These are phyloP conservation scores for Hypomecis punctinalis DNA, from an alignment of 2,888 invertebrate species.

Conservation along the genomic window DNA sequence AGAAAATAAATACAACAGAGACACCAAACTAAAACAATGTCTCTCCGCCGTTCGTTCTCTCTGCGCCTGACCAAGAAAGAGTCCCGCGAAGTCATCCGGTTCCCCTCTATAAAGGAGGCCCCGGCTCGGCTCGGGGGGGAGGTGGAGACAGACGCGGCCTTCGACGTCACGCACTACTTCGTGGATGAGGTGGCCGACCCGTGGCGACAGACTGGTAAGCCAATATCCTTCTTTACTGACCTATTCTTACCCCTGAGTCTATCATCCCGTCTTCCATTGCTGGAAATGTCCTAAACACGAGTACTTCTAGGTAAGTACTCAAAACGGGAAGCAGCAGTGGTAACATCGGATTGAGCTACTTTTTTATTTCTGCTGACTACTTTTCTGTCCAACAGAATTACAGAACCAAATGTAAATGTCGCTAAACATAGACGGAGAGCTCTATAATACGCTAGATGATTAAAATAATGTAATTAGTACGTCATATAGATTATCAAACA, in stretches of 20 bases:
- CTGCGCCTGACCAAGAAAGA: constrained; percentile 22
- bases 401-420: no score
- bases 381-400: no score
- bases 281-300: no score
- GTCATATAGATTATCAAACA: no score
- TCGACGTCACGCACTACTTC: constrained; percentile 89
- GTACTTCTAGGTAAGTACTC: neutral
- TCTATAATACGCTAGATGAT: no score
- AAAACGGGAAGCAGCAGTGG: neutral
- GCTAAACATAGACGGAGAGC: no score
- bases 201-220: constrained; percentile 65
- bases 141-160: constrained; percentile 84
- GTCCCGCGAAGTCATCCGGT: neutral
- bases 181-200: constrained; percentile 87
- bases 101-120: constrained; percentile 36
- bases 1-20: neutral
- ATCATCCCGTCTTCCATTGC: no score
- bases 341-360: no score
- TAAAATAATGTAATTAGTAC: no score
- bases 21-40: constrained; percentile 22
- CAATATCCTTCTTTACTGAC: neutral
- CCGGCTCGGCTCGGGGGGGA: constrained; percentile 35
- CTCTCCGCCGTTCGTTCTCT: constrained; percentile 37
- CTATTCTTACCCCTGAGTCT: no score
- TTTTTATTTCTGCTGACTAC: no score